Evolutionary conservation across 2,888 invertebrate genomes (phyloP), one percentile per base, ranked within the genome.

Genomic region (Leucophenga maculata): DNA sequence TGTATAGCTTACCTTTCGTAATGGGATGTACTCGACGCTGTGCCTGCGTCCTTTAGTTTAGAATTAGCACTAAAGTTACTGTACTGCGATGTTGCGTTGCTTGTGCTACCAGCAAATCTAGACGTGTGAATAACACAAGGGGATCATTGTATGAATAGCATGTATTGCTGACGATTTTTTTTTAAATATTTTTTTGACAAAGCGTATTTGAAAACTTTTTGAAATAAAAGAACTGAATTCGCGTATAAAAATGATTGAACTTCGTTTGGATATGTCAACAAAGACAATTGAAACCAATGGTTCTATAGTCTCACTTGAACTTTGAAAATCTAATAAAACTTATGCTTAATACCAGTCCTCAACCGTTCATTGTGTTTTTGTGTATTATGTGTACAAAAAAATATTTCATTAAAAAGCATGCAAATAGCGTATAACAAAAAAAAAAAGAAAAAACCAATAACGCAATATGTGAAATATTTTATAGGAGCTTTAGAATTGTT

Each of bases 31-130:
- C 85, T 87, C 71, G 87, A 83, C 68, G 86, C 83, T 65, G 86
- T 82, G 68, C 88, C 80, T 68, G 88, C 85, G 75, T 89, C 89
- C 86, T 88, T 89, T 72, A 88, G 83, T 82, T 89, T 89, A 80
- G 88, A 84, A 81, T 86, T 88, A 71, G 82, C 74, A 87, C 86
- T 89, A 84, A 87, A 89, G 84, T 87, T 89, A 85, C 88, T 86
- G 83, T 89, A 88, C 81, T 88, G 89, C 80, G 88, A 86, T 74
- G 88, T 82, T 77, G 89, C 84, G 75, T 88, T 86, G 82, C 84
- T 88, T 83, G 88, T 85, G 80, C 86, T 88, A 84, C 87, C 87
- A 83, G 89, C 83, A 80, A 86, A 89, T 88, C 89, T 89, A 83
- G 72, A 77, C 70, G 52, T 64, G 20, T 50, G 52, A 16, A 65